These are phyloP conservation scores for Brachyptera risi DNA, from an alignment of 2,888 invertebrate species.

Conservation along the genomic window DNA sequence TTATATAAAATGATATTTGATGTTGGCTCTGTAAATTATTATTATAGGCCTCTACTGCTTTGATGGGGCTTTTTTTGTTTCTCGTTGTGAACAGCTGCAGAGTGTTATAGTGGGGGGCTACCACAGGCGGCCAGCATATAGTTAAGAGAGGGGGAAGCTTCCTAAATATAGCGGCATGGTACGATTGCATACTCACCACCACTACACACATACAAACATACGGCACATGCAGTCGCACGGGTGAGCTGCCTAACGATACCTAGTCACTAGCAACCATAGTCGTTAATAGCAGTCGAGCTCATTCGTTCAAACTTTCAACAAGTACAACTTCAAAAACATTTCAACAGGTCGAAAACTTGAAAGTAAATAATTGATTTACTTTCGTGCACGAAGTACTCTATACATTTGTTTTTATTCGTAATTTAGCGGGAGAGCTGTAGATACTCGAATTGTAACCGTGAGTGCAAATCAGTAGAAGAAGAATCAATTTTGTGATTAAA, in stretches of 20 bases:
- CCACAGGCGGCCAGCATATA: background rate
- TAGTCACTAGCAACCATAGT: background rate
- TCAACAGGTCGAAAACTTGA: background rate
- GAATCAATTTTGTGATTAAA: background rate
- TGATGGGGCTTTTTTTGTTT: slow-evolving; percentile 10
- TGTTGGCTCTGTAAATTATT: background rate
- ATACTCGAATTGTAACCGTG: background rate
- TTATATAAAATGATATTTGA: background rate
- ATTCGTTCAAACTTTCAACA: background rate
- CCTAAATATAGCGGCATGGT: slow-evolving; percentile 15
- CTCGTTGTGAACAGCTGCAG: slow-evolving; percentile 16
- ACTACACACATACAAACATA: background rate
- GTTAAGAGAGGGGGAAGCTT: slow-evolving; percentile 2
- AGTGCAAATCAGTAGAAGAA: background rate
- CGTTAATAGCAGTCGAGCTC: background rate
- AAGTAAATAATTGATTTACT: background rate
- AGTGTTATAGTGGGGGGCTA: slow-evolving; percentile 7
- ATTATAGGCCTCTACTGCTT: slow-evolving; percentile 3
- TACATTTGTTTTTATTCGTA: background rate
- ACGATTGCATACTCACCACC: slow-evolving; percentile 3
- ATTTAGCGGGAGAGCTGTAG: background rate
- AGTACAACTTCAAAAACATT: background rate
- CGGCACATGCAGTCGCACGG: background rate
- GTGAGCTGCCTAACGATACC: slow-evolving; percentile 4
- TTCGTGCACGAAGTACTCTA: too few relatives aligned